phyloP scores from a whole-genome alignment of 2,888 invertebrate species.

The Eulithis prunata region DNA sequence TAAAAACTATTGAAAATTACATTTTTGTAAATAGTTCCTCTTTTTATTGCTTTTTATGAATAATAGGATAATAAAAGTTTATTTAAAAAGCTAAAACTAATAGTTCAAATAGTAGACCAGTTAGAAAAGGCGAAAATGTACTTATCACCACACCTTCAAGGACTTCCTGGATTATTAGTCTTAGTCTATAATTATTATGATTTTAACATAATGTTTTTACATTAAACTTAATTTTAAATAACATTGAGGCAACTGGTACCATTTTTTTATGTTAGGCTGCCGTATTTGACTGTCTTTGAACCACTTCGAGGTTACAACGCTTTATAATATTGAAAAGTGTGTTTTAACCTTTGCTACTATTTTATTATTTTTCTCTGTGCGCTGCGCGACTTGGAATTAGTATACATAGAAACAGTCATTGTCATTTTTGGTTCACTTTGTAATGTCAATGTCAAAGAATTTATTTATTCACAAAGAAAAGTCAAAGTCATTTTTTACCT shows the following conservation, averaged over 20 bases:
- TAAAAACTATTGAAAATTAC: background rate
- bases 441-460: background rate
- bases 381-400: background rate
- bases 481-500: no score
- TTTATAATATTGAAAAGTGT: constrained; percentile 1
- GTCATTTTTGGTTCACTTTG: background rate
- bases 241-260: background rate
- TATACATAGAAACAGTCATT: background rate
- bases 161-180: background rate
- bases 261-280: background rate
- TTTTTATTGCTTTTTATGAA: background rate
- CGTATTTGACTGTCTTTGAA: background rate
- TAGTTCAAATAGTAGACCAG: background rate
- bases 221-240: background rate
- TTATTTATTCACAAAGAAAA: no score
- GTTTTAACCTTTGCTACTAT: constrained; percentile 2
- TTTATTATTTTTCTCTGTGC: background rate
- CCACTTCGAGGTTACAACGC: constrained; percentile 19
- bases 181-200: background rate
- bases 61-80: background rate
- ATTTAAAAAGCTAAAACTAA: background rate
- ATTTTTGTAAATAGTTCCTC: background rate
- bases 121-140: constrained; percentile 10
- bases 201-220: background rate
- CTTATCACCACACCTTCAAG: background rate